Evolutionary conservation across 2,113 vertebrate species (phyloP).

Genomic region (Xenopus laevis): DNA sequence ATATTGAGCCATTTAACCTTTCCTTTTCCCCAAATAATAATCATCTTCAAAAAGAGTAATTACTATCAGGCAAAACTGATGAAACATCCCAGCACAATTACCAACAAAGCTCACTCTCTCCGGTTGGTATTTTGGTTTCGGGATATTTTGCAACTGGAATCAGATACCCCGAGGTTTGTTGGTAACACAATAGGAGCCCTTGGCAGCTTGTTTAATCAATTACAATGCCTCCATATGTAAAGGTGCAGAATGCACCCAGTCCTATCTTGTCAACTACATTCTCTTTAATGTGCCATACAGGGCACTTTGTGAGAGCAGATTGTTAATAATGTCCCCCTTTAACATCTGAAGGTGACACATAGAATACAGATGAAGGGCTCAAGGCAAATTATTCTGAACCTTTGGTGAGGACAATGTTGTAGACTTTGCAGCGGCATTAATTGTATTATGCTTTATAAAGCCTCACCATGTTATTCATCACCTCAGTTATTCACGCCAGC

Average conservation of each 20-base stretch:
- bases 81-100: constrained; percentile 33
- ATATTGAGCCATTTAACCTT: constrained; percentile 25
- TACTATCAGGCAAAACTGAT: constrained; percentile 26
- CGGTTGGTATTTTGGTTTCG: constrained; percentile 24
- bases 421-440: too few species aligned
- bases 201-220: constrained; percentile 30
- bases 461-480: too few species aligned
- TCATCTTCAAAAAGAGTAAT: constrained; percentile 40
- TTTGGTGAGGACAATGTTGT: too few species aligned
- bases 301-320: background rate
- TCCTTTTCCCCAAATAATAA: constrained; percentile 21
- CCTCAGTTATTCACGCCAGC: too few species aligned
- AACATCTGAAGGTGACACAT: constrained; percentile 23
- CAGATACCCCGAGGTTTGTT: constrained; percentile 23
- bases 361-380: background rate
- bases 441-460: too few species aligned
- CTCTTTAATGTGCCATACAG: background rate
- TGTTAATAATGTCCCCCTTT: background rate
- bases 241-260: constrained; percentile 14
- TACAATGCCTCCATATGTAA: constrained; percentile 30
- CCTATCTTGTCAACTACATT: constrained; percentile 5
- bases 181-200: constrained; percentile 26
- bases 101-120: constrained; percentile 25
- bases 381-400: too few species aligned
- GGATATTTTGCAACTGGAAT: constrained; percentile 27